A percentile compares a stretch with the other conserved stretches of the same genome.
Conservation (phyloP, 2,113 vertebrate genomes). For the Vidua macroura region DNA sequence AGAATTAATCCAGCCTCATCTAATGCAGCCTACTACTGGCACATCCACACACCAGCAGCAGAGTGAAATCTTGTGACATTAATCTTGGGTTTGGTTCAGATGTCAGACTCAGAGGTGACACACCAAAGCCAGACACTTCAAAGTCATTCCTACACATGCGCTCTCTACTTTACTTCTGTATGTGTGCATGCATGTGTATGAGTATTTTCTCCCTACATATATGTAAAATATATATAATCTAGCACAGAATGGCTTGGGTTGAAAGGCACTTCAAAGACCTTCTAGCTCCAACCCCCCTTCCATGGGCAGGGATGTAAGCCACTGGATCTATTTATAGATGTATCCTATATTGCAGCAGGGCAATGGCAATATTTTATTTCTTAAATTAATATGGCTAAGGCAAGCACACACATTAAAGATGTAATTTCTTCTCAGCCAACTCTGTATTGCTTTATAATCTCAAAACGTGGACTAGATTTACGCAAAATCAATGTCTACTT, state of each 20-base stretch:
- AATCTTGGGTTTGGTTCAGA: not conserved
- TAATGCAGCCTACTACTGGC: not conserved
- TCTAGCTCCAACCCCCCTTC: not conserved
- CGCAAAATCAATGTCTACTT: not conserved
- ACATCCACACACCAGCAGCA: not conserved
- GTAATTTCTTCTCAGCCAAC: not conserved
- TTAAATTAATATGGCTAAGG: not conserved
- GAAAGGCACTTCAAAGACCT: not conserved
- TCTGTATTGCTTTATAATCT: not conserved
- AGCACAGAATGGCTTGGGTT: not conserved
- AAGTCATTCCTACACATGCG: not conserved
- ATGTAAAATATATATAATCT: not conserved
- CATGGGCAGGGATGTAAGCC: not conserved
- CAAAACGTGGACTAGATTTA: not conserved
- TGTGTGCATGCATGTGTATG: rapidly evolving
- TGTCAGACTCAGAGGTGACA: not conserved
- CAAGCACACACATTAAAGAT: not conserved
- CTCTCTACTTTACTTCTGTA: not conserved
- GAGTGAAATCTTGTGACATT: not conserved
- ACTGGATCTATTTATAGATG: not conserved
- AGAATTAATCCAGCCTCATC: not conserved
- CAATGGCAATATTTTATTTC: not conserved
- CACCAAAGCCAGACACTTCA: not conserved
- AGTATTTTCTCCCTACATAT: not conserved
- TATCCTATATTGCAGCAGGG: not conserved